Percentiles rank a stretch among this genome's conserved stretches.
Evolutionary conservation across 1,140 invertebrate species (phyloP).

Genomic region (Scaptomyza pallida): DNA sequence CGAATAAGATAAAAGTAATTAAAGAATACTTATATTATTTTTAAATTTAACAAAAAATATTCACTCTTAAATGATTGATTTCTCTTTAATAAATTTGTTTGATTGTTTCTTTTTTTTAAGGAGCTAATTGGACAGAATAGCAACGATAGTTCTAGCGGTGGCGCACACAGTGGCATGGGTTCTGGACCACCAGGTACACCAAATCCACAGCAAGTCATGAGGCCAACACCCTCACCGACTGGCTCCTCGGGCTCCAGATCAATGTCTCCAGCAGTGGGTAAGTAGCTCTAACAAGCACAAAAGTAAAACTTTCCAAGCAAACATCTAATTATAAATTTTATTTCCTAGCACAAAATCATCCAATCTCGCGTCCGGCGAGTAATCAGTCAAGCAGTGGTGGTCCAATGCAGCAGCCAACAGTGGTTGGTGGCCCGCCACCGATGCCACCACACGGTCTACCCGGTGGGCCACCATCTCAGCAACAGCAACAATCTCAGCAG

Average conservation of each 20-base stretch:
- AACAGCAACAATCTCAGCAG: constrained; percentile 81
- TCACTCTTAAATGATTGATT: too few species aligned
- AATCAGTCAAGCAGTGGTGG: constrained; percentile 89
- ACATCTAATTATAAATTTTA: not conserved
- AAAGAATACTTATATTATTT: too few species aligned
- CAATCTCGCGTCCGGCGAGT: constrained; percentile 90
- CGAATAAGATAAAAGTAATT: not conserved
- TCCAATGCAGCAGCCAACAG: constrained; percentile 84
- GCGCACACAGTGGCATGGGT: constrained; percentile 89
- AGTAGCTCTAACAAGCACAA: constrained; percentile 81
- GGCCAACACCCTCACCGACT: constrained; percentile 96
- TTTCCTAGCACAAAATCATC: constrained; percentile 74
- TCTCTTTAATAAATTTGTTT: too few species aligned
- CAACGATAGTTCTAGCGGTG: constrained; percentile 90
- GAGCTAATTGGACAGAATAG: constrained; percentile 93
- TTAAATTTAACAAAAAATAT: too few species aligned
- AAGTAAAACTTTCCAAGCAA: not conserved
- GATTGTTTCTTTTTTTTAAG: constrained; percentile 84
- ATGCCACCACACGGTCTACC: constrained; percentile 84
- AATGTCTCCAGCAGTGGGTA: constrained; percentile 97
- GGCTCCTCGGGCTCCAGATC: constrained; percentile 95
- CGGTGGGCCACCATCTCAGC: constrained; percentile 67
- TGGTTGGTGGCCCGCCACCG: constrained; percentile 90
- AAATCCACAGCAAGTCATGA: constrained; percentile 88
- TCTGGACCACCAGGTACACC: constrained; percentile 89